These are phyloP conservation scores for Esox niger DNA, from an alignment of 2,113 vertebrate genomes.

Conservation along the genomic window DNA sequence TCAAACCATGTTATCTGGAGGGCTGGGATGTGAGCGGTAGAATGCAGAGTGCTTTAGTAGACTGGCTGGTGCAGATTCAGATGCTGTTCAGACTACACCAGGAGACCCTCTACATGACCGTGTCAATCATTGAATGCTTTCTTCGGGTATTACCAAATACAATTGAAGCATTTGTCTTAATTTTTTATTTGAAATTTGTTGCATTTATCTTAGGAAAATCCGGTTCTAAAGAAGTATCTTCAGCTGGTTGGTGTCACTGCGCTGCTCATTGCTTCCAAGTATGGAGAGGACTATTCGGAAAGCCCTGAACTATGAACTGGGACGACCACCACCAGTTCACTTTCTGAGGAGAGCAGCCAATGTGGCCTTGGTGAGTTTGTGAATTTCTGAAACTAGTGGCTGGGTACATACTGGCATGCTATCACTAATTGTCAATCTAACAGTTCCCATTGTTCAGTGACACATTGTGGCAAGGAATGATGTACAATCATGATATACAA, in stretches of 20 bases:
- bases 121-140: neutral
- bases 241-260: conserved; percentile 5
- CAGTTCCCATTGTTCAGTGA: too few species aligned
- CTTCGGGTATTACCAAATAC: neutral
- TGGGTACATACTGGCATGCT: too few species aligned
- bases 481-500: too few species aligned
- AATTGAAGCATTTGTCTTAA: neutral
- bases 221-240: neutral
- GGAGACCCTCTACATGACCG: neutral
- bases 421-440: too few species aligned
- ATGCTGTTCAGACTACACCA: neutral
- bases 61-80: neutral
- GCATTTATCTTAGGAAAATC: too few species aligned
- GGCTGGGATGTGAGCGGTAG: neutral
- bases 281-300: conserved; percentile 12
- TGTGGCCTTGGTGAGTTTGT: too few species aligned
- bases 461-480: too few species aligned
- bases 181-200: too few species aligned
- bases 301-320: conserved; percentile 2
- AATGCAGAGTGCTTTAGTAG: neutral
- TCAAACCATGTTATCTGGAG: neutral
- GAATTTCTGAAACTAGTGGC: too few species aligned
- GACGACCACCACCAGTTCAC: neutral
- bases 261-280: conserved; percentile 1
- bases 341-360: too few species aligned